These are phyloP conservation scores for Antheraea yamamai DNA, from an alignment of 2,888 invertebrate species.

Conservation along the genomic window DNA sequence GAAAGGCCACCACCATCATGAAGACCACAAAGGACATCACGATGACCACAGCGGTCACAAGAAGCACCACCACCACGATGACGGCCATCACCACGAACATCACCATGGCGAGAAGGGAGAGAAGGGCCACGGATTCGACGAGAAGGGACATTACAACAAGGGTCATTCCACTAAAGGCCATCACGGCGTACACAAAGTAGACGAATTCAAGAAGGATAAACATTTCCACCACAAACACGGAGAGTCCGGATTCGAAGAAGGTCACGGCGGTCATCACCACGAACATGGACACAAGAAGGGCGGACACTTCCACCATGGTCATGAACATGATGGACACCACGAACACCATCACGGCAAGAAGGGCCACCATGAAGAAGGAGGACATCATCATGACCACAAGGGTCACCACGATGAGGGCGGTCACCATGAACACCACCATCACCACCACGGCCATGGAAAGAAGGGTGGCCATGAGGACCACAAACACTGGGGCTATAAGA, in stretches of 20 bases:
- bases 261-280: constrained; percentile 89
- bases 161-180: constrained; percentile 93
- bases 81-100: constrained; percentile 84
- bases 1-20: constrained; percentile 88
- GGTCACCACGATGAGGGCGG: constrained; percentile 90
- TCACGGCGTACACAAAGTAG: constrained; percentile 91
- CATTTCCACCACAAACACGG: constrained; percentile 93
- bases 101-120: constrained; percentile 85
- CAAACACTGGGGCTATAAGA: constrained; percentile 88
- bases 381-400: constrained; percentile 89
- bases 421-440: constrained; percentile 89
- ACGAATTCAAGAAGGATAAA: constrained; percentile 92
- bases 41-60: constrained; percentile 84
- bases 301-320: constrained; percentile 89
- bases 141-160: constrained; percentile 87
- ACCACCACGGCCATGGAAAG: constrained; percentile 87
- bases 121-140: constrained; percentile 80
- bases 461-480: constrained; percentile 90
- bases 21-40: constrained; percentile 82
- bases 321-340: constrained; percentile 88
- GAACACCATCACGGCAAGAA: constrained; percentile 91
- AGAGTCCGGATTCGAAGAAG: constrained; percentile 88
- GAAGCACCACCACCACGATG: constrained; percentile 84
- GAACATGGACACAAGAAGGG: constrained; percentile 91
- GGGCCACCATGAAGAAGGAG: constrained; percentile 89